Base-by-base conservation (phyloP, 2,113 vertebrate species). In the Xiphias gladius region DNA sequence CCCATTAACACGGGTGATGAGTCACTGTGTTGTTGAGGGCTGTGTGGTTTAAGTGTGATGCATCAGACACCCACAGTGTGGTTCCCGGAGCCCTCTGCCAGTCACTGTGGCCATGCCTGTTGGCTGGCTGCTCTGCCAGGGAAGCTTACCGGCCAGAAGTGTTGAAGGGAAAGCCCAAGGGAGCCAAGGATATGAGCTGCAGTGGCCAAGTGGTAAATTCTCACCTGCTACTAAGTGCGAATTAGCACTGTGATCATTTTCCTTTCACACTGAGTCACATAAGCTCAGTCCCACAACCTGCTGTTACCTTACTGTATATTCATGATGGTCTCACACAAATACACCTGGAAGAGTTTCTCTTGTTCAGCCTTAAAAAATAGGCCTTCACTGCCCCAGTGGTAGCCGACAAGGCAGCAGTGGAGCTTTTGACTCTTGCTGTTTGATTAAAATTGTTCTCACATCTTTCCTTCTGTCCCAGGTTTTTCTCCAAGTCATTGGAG, bases 401-500 rank as follows among this genome's bases (percentile, higher is more conserved):
- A 57, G 83, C 67, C 74, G 64, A 64, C 83, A 88, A 68, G 78
- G 77, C 74, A 85, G 68, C 70, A 84, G 41, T 3, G 24, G 32
- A 69, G 68, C 59, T 80, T 82, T 76, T 78, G 28, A 82, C 55
- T 76, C 37, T 58, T 74, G 43, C 43, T 74, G 14, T 74, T 58
- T 77, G 62, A 61, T 69, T 77, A 69, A 70, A 82, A 41, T 68
- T 75, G 48, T 55, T 20, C 59, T 70, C 58, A 46, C 76, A 26
- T 73, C 46, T 77, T 52, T 76, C 50, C 61, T 52, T 80, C 59
- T 88, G 35, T 83, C 22, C 35, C 92, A 98, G 97, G 95, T 95
- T 14, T 91, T 96, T 59, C 96, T 99, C 8, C 96, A 96, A 87
- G 96, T 98, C 79, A 37, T 93, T 32, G 96, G 96, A 46, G 97